Base-by-base conservation (phyloP, 2,113 vertebrate genomes). In the Condylura cristata region DNA sequence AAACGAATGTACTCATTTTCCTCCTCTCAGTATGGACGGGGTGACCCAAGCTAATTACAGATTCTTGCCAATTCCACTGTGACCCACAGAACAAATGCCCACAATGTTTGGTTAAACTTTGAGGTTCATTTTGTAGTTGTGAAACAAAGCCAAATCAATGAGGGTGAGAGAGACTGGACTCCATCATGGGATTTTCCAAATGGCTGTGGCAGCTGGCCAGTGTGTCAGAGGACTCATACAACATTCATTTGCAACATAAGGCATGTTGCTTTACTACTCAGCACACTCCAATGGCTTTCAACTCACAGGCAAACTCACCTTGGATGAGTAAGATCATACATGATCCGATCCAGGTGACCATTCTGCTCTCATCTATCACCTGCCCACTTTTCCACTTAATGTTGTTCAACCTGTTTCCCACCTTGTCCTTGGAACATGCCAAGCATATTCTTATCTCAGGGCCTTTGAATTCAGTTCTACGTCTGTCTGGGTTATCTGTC, bases 31-130 rank as follows among this genome's bases (percentile, higher is more conserved):
- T 89, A 41, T n/a, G 65, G 82, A 85, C 71, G 58, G 28, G 63
- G 86, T 79, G 46, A 70, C 16, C 37, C 84, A 46, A 82, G 48
- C 85, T 96, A 97, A 96, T 96, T 32, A 63, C 22, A 90, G 32
- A 46, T 76, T 94, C 63, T 86, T 84, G 10, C 22, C 51, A 83
- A 68, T 48, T 75, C 37, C 48, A 72, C 1, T 71, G 74, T 89
- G 76, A 88, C 58, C 48, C 63, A 76, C 7, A 66, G 48, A 71
- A 30, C 53, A 68, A 82, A 91, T 79, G 53, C 16, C 39, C 22
- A 53, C 9, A 28, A 51, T n/a, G 10, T 28, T 71, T 81, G 53
- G 44, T 74, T 86, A 74, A 89, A 75, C 10, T 48, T 2, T 76
- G 17, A 80, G 39, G 65, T 51, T 82, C 20, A n/a, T 28, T 86